A percentile compares a stretch with the other conserved stretches of the same genome.
Evolutionary conservation across 2,797 vertebrate species (phyloP).

Genomic region (Etheostoma nigrum): DNA sequence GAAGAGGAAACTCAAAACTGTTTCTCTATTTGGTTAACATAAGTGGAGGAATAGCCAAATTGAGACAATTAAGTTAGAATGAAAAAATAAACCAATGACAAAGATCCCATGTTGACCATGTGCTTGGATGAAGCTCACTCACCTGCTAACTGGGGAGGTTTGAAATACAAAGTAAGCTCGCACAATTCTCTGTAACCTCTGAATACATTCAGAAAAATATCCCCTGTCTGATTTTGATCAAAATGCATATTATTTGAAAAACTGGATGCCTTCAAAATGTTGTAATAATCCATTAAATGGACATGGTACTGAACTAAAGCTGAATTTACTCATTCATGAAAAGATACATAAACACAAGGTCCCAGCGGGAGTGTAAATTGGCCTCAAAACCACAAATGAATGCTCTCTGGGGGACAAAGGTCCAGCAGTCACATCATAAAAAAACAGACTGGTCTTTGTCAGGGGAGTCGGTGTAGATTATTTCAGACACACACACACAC

Average conservation of each 20-base stretch:
- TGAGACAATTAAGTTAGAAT: conserved; percentile 50
- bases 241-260: background rate
- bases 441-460: conserved; percentile 60
- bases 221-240: background rate
- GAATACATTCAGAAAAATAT: background rate
- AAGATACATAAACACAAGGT: conserved; percentile 40
- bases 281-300: background rate
- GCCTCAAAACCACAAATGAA: conserved; percentile 76
- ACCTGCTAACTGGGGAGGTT: conserved; percentile 22
- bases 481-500: conserved; percentile 25
- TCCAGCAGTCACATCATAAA: conserved; percentile 54
- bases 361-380: conserved; percentile 68
- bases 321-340: conserved; percentile 51
- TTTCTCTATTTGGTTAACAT: conserved; percentile 69
- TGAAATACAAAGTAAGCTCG: background rate
- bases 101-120: conserved; percentile 28
- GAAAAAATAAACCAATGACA: conserved; percentile 71
- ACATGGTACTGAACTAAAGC: background rate
- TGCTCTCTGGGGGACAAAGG: conserved; percentile 46
- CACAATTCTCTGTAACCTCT: no score
- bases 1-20: conserved; percentile 66
- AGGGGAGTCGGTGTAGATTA: conserved; percentile 36
- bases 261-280: background rate
- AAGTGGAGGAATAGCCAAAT: conserved; percentile 63
- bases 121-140: conserved; percentile 12